Conservation (phyloP, 35 echinoderm and acorn worm genomes). For the Anneissia japonica region DNA sequence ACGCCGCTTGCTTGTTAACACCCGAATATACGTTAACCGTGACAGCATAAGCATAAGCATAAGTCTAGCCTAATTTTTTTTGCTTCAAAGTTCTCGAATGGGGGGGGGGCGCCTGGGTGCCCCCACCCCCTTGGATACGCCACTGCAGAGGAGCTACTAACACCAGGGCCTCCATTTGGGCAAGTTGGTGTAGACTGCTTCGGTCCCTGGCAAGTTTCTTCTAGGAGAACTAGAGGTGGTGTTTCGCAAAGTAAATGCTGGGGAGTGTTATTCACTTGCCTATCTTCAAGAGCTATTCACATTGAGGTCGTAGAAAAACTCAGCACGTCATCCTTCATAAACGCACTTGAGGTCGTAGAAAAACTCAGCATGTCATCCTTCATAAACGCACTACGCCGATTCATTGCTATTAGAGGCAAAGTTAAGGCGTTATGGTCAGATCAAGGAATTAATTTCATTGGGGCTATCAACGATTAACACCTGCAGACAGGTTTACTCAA, state of each 20-base stretch:
- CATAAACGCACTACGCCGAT: slow-evolving; percentile 29
- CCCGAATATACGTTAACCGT: no score
- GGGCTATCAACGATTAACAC: slow-evolving; percentile 15
- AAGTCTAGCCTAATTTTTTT: no score
- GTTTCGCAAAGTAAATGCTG: slow-evolving; percentile 18
- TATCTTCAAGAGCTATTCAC: slow-evolving; percentile 16
- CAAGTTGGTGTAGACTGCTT: slow-evolving; percentile 18
- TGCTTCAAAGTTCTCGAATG: no score
- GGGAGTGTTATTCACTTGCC: slow-evolving; percentile 15
- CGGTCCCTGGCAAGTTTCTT: slow-evolving; percentile 12
- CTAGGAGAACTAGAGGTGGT: slow-evolving; percentile 20
- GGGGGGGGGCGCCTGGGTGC: background rate
- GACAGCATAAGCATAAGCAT: no score
- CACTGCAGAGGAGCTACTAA: background rate
- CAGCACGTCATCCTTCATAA: background rate
- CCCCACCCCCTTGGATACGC: background rate
- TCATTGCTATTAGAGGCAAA: slow-evolving; percentile 1
- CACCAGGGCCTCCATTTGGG: background rate
- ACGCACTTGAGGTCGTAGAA: no score
- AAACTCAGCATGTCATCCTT: no score
- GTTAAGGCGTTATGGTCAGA: slow-evolving; percentile 16
- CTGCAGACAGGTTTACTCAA: no score
- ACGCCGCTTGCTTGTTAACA: slow-evolving; percentile 10
- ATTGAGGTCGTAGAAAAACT: slow-evolving; percentile 11
- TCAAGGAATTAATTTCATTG: slow-evolving; percentile 30